phyloP scores from a whole-genome alignment of 2,888 invertebrate species.

The Serripes groenlandicus region DNA sequence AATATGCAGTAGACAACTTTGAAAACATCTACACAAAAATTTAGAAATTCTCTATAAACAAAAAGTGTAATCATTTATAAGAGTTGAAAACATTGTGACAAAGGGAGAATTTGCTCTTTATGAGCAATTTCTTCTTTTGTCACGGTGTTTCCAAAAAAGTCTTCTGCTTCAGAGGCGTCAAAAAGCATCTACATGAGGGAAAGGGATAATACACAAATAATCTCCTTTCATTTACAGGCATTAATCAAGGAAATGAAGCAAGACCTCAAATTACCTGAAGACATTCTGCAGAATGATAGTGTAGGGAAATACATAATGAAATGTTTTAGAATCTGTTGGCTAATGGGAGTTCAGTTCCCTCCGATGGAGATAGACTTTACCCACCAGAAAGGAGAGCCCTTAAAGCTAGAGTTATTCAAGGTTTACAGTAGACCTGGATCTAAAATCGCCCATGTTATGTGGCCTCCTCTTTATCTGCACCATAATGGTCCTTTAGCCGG shows the following conservation, averaged over 20 bases:
- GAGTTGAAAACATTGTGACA: too few relatives aligned
- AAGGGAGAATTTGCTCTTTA: too few relatives aligned
- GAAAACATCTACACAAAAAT: too few relatives aligned
- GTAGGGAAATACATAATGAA: conserved; percentile 20
- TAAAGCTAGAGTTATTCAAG: conserved; percentile 22
- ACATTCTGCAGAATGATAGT: neutral
- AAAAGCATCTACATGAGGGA: too few relatives aligned
- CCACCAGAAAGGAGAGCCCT: conserved; percentile 8
- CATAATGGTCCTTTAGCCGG: conserved; percentile 38
- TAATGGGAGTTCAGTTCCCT: conserved; percentile 30
- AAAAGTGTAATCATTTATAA: too few relatives aligned
- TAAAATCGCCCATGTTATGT: conserved; percentile 29
- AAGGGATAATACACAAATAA: neutral
- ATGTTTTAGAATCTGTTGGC: conserved; percentile 32
- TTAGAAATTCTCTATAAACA: too few relatives aligned
- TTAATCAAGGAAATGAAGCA: neutral
- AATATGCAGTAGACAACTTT: too few relatives aligned
- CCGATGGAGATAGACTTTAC: conserved; percentile 35
- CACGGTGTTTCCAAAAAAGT: too few relatives aligned
- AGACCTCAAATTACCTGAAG: neutral
- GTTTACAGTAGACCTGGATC: conserved; percentile 30
- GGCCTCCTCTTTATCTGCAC: conserved; percentile 50
- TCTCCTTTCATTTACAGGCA: neutral
- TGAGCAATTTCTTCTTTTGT: too few relatives aligned
- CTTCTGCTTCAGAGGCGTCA: too few relatives aligned